Evolutionary conservation across 2,888 invertebrate genomes (phyloP), one percentile per base, ranked within the genome.

Genomic region (Octodonta nipae): DNA sequence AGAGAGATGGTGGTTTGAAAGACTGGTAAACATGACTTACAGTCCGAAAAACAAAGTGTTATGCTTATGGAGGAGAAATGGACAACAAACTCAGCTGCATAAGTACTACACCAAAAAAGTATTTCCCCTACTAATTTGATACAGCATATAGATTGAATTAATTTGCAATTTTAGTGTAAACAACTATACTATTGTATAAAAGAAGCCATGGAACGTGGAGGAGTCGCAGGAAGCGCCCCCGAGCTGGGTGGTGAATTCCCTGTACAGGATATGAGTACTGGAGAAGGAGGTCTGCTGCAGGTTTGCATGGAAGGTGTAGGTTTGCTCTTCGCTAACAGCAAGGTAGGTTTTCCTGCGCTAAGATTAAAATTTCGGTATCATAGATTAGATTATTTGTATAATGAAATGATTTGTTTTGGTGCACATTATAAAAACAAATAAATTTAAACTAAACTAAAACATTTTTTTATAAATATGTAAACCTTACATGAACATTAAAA

Each of bases 291-390:
- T 2, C 75, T 98, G 35, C 77, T 98, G 51, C 88, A 88, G 73
- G 95, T 96, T 61, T 95, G 96, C 75, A 91, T 98, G 78, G 96
- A 99, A 67, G 98, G 98, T 56, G 93, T 99, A 54, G 93, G 93
- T 51, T 79, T 98, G 49, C 83, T 96, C 54, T 95, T 98, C 71
- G 93, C 92, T 53, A 92, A 93, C 66, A 93, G 93, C 80, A 96
- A 98, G 92, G 96, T 96, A 80, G 25, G 29, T 15, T 12, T 28
- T 28, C n/a, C n/a, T n/a, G n/a, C n/a, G n/a, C n/a, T n/a, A n/a
- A n/a, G n/a, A 30, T 27, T 22, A 12, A 17, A 7, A 13, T 28
- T 34, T 13, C 20, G 26, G 12, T 35, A 31, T 26, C n/a, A 26
- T 26, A 26, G 26, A 17, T 11, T 26, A 26, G 26, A 26, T 26